Percentiles rank a stretch among this genome's conserved stretches.
These are phyloP conservation scores for Pseudomyrmex pallidus DNA, from an alignment of 1,140 invertebrate species.

Conservation along the genomic window DNA sequence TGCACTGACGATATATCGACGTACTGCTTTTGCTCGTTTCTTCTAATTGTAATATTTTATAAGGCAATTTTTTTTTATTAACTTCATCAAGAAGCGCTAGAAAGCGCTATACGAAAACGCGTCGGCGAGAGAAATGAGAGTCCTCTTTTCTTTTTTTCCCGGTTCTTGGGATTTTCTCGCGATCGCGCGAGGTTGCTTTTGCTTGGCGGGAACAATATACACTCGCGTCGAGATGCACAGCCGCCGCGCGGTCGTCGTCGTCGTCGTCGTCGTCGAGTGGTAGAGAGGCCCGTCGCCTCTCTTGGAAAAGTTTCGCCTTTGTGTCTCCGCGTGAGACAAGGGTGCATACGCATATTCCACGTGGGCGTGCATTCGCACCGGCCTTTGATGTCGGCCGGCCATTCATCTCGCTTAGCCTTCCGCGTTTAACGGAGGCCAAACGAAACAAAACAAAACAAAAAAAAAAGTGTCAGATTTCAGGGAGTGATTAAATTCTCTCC, in stretches of 20 bases:
- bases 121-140: background rate
- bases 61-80: no score
- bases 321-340: slow-evolving; percentile 24
- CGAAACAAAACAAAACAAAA: background rate
- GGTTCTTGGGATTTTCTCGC: background rate
- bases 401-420: slow-evolving; percentile 32
- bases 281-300: slow-evolving; percentile 9
- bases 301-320: slow-evolving; percentile 36
- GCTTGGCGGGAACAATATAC: slow-evolving; percentile 26
- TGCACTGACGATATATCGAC: no score
- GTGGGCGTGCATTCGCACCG: background rate
- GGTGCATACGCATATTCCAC: background rate
- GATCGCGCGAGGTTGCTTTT: background rate
- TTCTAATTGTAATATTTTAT: no score
- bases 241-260: background rate
- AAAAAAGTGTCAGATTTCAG: slow-evolving; percentile 12
- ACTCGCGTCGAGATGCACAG: slow-evolving; percentile 15
- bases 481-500: background rate
- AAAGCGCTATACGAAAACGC: background rate
- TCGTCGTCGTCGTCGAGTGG: background rate
- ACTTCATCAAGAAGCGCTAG: background rate
- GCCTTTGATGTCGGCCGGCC: slow-evolving; percentile 41
- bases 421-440: slow-evolving; percentile 18
- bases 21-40: no score
- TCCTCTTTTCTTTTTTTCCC: background rate